Percentiles rank a stretch among this genome's conserved stretches.
Evolutionary conservation across 2,113 vertebrate genomes (phyloP).

Genomic region (Syrmaticus mikado): DNA sequence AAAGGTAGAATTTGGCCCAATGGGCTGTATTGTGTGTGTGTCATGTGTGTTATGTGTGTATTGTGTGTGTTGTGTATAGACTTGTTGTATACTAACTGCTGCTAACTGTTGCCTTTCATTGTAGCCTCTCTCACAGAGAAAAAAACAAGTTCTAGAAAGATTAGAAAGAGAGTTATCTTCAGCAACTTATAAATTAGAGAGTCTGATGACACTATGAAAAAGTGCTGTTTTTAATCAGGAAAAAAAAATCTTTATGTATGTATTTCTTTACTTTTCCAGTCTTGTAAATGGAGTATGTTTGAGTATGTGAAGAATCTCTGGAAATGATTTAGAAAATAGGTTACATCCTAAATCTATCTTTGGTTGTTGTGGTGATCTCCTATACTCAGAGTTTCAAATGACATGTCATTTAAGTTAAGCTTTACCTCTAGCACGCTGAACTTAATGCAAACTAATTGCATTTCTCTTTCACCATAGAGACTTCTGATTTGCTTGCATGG

Average conservation of each 20-base stretch:
- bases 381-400: slow-evolving; percentile 60
- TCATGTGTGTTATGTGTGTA: neutral
- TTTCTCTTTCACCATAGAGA: slow-evolving; percentile 68
- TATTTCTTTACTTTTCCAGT: neutral
- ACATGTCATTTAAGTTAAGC: slow-evolving; percentile 30
- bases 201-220: slow-evolving; percentile 13
- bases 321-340: slow-evolving; percentile 41
- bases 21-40: neutral
- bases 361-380: slow-evolving; percentile 31
- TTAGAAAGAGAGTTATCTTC: slow-evolving; percentile 14
- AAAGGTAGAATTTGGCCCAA: neutral
- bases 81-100: neutral
- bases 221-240: slow-evolving; percentile 41
- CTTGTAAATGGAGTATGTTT: slow-evolving; percentile 31
- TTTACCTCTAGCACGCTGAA: slow-evolving; percentile 51
- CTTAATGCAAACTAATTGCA: slow-evolving; percentile 70
- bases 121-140: neutral
- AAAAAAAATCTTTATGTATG: neutral
- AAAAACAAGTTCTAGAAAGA: slow-evolving; percentile 3
- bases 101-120: neutral
- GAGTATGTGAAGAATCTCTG: slow-evolving; percentile 15
- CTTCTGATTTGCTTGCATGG: slow-evolving; percentile 59
- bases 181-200: neutral
- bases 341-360: slow-evolving; percentile 31
- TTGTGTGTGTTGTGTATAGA: neutral